These are phyloP conservation scores for Strongylocentrotus purpuratus DNA, from an alignment of 35 echinoderm and acorn worm genomes.

Conservation along the genomic window DNA sequence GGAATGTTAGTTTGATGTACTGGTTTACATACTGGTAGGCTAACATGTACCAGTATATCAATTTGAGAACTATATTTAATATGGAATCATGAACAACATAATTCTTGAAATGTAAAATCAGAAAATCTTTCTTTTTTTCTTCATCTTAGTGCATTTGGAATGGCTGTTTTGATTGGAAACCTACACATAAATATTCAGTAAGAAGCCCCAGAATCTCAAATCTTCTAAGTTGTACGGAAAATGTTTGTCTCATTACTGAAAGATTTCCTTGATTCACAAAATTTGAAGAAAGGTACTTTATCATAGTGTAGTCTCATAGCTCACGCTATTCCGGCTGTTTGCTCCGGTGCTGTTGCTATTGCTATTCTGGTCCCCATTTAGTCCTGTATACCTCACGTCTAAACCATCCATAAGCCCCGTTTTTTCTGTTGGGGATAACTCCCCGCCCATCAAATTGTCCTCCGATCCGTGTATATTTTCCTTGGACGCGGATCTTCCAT, in stretches of 20 bases:
- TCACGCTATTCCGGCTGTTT: slow-evolving; percentile 14
- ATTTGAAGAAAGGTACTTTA: background rate
- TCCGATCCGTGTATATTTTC: slow-evolving; percentile 24
- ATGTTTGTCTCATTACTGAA: background rate
- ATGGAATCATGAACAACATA: background rate
- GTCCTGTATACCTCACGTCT: background rate
- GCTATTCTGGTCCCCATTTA: background rate
- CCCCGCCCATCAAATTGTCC: slow-evolving; percentile 2
- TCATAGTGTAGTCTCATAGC: slow-evolving; percentile 34
- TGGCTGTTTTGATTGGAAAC: background rate
- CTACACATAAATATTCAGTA: background rate
- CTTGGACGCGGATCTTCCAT: background rate
- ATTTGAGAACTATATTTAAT: background rate
- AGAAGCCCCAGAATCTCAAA: background rate
- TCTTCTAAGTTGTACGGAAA: background rate
- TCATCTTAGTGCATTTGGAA: background rate
- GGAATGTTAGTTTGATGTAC: no score
- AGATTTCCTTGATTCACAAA: background rate
- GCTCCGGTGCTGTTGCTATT: slow-evolving; percentile 11
- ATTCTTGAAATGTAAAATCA: background rate
- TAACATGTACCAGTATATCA: no score
- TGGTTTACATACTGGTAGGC: no score
- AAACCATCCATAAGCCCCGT: slow-evolving; percentile 24
- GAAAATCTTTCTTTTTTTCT: background rate
- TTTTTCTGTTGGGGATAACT: background rate